Conservation (phyloP, 2,888 invertebrate genomes). For the Sclerodermus sp. region DNA sequence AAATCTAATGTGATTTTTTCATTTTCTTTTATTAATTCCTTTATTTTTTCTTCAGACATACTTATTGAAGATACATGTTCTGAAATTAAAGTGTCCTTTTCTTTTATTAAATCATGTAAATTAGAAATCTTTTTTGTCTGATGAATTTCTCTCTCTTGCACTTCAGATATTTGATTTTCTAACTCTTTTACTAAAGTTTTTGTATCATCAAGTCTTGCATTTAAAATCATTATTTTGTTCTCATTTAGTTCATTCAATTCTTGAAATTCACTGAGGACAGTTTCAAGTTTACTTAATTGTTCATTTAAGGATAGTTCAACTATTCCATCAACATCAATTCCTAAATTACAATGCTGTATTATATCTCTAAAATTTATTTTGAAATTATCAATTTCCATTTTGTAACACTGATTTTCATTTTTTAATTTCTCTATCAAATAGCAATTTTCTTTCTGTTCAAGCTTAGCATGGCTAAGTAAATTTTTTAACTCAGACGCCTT, state of each 20-base stretch:
- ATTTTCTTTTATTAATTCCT: slow-evolving; percentile 13
- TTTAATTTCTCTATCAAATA: slow-evolving; percentile 9
- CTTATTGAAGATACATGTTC: background rate
- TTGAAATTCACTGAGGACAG: slow-evolving; percentile 12
- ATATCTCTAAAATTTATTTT: slow-evolving; percentile 13
- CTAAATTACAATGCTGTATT: slow-evolving; percentile 1
- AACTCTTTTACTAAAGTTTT: slow-evolving; percentile 4
- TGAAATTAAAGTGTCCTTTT: background rate
- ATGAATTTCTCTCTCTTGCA: slow-evolving; percentile 1
- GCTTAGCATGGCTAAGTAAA: slow-evolving; percentile 11
- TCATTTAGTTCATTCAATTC: background rate
- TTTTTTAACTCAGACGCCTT: slow-evolving; percentile 13
- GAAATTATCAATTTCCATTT: slow-evolving; percentile 7
- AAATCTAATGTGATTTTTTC: slow-evolving; percentile 14
- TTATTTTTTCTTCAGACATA: slow-evolving; percentile 3
- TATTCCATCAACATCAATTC: slow-evolving; percentile 8
- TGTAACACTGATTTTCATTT: no score
- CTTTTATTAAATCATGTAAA: background rate
- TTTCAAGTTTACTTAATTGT: slow-evolving; percentile 17
- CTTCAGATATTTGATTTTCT: slow-evolving; percentile 5
- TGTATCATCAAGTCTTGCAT: slow-evolving; percentile 17
- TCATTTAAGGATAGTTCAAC: slow-evolving; percentile 9
- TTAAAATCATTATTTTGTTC: slow-evolving; percentile 6
- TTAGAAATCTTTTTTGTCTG: background rate
- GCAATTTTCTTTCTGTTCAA: slow-evolving; percentile 23